phyloP scores from a whole-genome alignment of 1,140 invertebrate species.

The Ceratosolen fusciceps region DNA sequence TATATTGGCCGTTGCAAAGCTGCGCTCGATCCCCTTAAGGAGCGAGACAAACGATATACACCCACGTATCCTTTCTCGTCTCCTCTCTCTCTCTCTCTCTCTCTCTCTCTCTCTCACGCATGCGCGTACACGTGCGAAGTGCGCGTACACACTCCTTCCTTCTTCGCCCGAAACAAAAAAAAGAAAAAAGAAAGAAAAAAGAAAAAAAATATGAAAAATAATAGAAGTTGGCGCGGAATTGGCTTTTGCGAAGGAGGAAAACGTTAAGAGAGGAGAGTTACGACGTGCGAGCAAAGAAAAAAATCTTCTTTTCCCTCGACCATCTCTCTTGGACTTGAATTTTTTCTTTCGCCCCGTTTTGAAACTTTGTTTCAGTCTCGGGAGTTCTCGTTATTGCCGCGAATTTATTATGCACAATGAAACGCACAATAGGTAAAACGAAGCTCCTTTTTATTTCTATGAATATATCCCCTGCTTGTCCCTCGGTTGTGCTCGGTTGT shows the following conservation, averaged over 20 bases:
- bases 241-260: conserved; percentile 31
- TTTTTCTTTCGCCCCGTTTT: background rate
- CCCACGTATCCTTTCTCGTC: conserved; percentile 55
- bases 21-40: conserved; percentile 37
- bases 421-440: background rate
- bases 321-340: background rate
- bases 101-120: background rate
- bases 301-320: conserved; percentile 1
- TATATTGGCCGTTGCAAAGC: background rate
- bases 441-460: background rate
- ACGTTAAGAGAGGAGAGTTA: conserved; percentile 54
- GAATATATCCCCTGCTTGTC: background rate
- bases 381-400: background rate
- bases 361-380: background rate
- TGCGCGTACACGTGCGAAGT: background rate
- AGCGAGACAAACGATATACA: conserved; percentile 48
- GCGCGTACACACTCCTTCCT: background rate
- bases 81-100: conserved; percentile 38
- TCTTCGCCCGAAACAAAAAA: background rate
- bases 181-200: too few species aligned
- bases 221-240: conserved; percentile 26
- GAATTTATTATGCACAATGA: conserved; percentile 30
- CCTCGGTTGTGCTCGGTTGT: background rate
- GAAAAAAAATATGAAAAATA: too few species aligned
- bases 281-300: conserved; percentile 33